A percentile compares a stretch with the other conserved stretches of the same genome.
Conservation (phyloP, 2,888 invertebrate genomes). For the Catocala nupta region DNA sequence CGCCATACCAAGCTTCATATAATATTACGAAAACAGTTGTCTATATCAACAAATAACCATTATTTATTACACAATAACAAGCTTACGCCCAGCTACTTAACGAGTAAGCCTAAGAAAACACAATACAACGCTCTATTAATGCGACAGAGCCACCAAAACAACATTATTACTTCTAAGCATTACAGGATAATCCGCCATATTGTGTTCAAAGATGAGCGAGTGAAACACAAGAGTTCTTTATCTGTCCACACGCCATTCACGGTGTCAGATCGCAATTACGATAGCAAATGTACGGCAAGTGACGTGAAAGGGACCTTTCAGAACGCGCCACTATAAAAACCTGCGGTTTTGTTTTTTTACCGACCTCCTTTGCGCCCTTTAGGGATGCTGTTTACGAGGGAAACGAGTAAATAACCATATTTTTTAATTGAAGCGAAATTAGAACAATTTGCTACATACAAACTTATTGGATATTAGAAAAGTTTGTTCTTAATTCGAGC, state of each 20-base stretch:
- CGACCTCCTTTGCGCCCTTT: constrained; percentile 38
- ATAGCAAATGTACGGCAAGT: constrained; percentile 60
- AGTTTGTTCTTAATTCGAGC: no score
- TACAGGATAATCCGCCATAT: constrained; percentile 37
- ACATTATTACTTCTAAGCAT: constrained; percentile 1
- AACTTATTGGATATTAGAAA: no score
- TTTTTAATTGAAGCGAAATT: constrained; percentile 34
- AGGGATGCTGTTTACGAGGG: constrained; percentile 32
- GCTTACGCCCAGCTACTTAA: no score
- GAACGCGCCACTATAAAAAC: constrained; percentile 51
- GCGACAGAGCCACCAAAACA: no score
- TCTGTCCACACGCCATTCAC: constrained; percentile 60
- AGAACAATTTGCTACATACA: constrained; percentile 5
- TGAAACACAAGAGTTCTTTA: constrained; percentile 48
- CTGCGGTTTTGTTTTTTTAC: constrained; percentile 50
- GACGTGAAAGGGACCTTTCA: constrained; percentile 59
- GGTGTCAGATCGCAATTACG: constrained; percentile 68
- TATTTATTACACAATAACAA: no score
- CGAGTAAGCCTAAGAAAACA: no score
- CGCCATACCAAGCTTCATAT: no score
- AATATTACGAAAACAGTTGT: no score
- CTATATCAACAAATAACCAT: no score
- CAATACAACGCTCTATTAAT: no score
- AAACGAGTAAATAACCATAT: constrained; percentile 33
- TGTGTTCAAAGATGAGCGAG: constrained; percentile 40